Evolutionary conservation across 2,797 vertebrate species (phyloP).

Genomic region (Phrynocephalus vlangalii): DNA sequence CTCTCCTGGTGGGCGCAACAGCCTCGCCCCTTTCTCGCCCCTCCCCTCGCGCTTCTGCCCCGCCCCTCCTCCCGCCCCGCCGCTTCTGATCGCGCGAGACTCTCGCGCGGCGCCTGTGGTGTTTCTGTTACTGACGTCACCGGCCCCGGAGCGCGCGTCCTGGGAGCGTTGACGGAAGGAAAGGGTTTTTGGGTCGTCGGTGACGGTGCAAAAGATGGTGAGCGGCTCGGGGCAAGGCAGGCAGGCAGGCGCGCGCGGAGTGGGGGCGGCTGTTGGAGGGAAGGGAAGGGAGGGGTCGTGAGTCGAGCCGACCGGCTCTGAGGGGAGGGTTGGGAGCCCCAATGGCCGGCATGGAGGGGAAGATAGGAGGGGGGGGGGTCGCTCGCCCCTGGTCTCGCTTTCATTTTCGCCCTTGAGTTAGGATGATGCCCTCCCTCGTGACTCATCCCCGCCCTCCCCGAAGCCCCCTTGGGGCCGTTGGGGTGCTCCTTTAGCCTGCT

Average conservation of each 20-base stretch:
- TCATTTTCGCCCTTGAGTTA: background rate
- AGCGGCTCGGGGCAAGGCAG: background rate
- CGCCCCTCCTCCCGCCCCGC: too few relatives aligned
- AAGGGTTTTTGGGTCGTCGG: background rate
- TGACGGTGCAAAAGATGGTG: conserved; percentile 46
- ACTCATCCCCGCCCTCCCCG: too few relatives aligned
- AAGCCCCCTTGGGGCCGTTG: too few relatives aligned
- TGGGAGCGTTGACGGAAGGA: conserved; percentile 4
- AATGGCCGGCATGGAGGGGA: too few relatives aligned
- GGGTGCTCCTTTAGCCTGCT: too few relatives aligned
- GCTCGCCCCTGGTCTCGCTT: too few relatives aligned
- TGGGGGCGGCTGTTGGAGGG: background rate
- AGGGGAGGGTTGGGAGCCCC: background rate
- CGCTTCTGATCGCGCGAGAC: background rate
- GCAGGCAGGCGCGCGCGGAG: background rate
- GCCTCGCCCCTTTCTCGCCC: accelerated
- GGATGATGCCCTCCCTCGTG: too few relatives aligned
- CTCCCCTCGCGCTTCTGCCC: too few relatives aligned
- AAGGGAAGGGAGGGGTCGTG: too few relatives aligned
- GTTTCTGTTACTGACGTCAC: background rate
- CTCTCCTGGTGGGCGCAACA: too few relatives aligned
- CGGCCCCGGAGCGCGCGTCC: background rate
- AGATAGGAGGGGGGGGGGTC: background rate
- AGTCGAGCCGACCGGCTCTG: too few relatives aligned
- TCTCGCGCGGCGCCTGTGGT: background rate